phyloP scores from a whole-genome alignment of 2,888 invertebrate genomes.

The Diploptera punctata region DNA sequence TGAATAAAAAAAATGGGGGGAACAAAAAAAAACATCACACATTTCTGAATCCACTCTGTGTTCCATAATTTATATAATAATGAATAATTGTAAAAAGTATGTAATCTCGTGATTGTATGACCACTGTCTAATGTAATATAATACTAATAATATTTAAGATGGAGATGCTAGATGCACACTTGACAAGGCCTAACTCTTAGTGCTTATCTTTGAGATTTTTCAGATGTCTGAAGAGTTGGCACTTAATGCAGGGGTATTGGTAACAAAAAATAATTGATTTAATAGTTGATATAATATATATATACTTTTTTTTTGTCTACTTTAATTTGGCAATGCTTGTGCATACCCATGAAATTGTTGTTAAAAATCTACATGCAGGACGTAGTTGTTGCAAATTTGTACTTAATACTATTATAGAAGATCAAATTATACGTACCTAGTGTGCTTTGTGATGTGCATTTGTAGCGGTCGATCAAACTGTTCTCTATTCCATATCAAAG shows the following conservation, averaged over 20 bases:
- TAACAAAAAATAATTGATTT: not conserved
- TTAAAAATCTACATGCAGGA: not conserved
- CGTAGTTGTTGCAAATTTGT: not conserved
- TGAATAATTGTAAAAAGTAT: conserved; percentile 28
- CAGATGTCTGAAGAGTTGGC: not conserved
- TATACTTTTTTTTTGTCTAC: not conserved
- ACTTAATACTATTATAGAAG: conserved; percentile 16
- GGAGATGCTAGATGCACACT: not conserved
- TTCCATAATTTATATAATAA: conserved; percentile 37
- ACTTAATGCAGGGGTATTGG: not conserved
- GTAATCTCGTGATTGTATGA: conserved; percentile 26
- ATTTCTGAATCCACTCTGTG: conserved; percentile 44
- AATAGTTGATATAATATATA: not conserved
- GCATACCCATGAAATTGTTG: conserved; percentile 9
- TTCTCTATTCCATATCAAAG: no score
- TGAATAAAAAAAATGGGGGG: conserved; percentile 8
- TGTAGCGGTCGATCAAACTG: no score
- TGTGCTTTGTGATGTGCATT: no score
- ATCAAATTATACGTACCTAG: no score
- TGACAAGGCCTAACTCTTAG: conserved; percentile 26
- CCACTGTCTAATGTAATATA: not conserved
- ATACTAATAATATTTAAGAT: not conserved
- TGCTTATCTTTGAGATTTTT: conserved; percentile 15
- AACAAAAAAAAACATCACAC: conserved; percentile 38
- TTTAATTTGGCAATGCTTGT: not conserved